These are phyloP conservation scores for Garrulus glandarius DNA, from an alignment of 2,797 vertebrate genomes.

Conservation along the genomic window DNA sequence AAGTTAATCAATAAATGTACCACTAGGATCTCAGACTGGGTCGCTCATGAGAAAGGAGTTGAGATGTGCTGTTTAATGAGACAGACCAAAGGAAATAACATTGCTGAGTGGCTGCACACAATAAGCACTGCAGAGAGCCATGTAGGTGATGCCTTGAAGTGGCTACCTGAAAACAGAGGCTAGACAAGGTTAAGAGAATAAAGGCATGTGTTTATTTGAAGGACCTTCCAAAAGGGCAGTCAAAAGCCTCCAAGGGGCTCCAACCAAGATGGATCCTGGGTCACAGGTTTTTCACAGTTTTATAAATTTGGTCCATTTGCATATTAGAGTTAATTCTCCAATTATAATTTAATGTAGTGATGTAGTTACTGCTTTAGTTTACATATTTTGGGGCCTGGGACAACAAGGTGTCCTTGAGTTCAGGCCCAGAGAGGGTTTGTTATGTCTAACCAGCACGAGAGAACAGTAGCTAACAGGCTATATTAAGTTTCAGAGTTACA, in stretches of 20 bases:
- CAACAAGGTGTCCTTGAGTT: neutral
- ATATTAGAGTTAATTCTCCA: neutral
- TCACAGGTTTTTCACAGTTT: neutral
- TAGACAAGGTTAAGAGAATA: neutral
- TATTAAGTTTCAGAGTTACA: neutral
- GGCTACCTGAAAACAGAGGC: neutral
- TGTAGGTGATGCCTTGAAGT: fast-evolving
- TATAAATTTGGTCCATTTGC: neutral
- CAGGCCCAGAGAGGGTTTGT: neutral
- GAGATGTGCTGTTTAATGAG: neutral
- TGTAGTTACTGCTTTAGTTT: neutral
- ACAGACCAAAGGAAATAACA: neutral
- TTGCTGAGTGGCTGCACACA: neutral
- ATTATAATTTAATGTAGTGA: neutral
- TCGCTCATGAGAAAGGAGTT: neutral
- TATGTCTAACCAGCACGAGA: neutral
- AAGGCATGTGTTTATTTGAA: neutral
- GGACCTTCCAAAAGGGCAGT: neutral
- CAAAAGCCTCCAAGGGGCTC: neutral
- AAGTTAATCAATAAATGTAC: constrained; percentile 29
- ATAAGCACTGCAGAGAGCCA: neutral
- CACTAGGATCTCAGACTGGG: neutral
- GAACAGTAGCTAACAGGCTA: neutral
- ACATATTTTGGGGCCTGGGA: neutral
- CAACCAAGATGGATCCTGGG: neutral